phyloP scores from a whole-genome alignment of 2,797 vertebrate species.

The Limosa lapponica region DNA sequence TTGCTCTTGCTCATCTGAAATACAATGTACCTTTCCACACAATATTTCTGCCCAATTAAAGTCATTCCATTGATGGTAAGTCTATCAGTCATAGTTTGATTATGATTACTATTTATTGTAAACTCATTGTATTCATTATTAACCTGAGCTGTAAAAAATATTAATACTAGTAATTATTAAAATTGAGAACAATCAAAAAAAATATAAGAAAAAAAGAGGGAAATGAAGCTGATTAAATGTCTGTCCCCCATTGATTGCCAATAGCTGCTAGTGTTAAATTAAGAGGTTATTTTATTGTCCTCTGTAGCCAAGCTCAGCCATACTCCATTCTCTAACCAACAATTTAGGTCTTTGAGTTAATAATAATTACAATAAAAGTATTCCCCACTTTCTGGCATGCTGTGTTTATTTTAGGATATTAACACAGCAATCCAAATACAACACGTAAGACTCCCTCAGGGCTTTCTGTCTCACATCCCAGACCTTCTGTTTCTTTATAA shows the following conservation, averaged over 20 bases:
- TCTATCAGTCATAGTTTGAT: neutral
- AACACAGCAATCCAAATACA: slow-evolving; percentile 59
- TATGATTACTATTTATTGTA: neutral
- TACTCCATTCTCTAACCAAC: slow-evolving; percentile 47
- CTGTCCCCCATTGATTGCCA: slow-evolving; percentile 34
- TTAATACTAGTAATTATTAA: neutral
- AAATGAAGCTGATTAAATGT: slow-evolving; percentile 21
- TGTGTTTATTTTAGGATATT: slow-evolving; percentile 67
- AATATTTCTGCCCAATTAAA: neutral
- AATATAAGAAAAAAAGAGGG: neutral
- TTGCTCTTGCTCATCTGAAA: neutral
- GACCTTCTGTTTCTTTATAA: slow-evolving; percentile 66
- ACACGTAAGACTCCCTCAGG: slow-evolving; percentile 57
- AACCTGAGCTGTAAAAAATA: neutral
- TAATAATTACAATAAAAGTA: slow-evolving; percentile 60
- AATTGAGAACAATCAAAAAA: neutral
- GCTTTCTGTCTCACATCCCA: slow-evolving; percentile 67
- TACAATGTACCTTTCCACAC: neutral
- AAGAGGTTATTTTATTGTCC: slow-evolving; percentile 40
- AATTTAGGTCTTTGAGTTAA: slow-evolving; percentile 48
- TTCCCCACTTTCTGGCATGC: slow-evolving; percentile 31
- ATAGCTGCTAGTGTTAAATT: slow-evolving; percentile 35
- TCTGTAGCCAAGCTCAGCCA: slow-evolving; percentile 27
- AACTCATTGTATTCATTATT: neutral
- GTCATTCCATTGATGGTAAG: neutral